These are phyloP conservation scores for Leptopilina clavipes DNA, from an alignment of 1,140 invertebrate genomes.

Conservation along the genomic window DNA sequence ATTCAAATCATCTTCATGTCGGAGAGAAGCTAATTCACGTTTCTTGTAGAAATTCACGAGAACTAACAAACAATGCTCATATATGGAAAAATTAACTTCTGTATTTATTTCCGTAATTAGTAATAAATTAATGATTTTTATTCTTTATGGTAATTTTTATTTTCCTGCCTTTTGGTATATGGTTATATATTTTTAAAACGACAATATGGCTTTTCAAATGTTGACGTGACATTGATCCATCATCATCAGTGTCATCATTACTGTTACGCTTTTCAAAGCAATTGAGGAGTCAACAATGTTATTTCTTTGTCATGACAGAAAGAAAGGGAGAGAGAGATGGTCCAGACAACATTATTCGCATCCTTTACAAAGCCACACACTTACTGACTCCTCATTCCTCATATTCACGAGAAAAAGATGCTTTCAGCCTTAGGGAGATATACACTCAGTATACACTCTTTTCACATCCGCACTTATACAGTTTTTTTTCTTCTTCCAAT, in stretches of 20 bases:
- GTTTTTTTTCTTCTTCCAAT: not conserved
- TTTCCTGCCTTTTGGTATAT: too few relatives aligned
- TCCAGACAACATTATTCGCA: not conserved
- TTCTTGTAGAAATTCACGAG: too few relatives aligned
- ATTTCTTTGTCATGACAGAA: not conserved
- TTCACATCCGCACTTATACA: not conserved
- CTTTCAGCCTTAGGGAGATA: not conserved
- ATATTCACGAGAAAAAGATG: not conserved
- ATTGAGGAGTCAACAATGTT: not conserved
- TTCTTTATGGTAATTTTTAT: too few relatives aligned
- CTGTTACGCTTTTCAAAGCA: not conserved
- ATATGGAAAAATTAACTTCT: too few relatives aligned
- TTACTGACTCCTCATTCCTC: not conserved
- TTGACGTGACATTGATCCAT: slow-evolving; percentile 1
- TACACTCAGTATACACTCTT: not conserved
- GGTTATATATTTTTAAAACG: too few relatives aligned
- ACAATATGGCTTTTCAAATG: not conserved
- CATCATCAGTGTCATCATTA: slow-evolving; percentile 1
- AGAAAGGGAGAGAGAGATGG: not conserved
- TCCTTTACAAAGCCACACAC: too few relatives aligned
- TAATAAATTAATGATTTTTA: too few relatives aligned
- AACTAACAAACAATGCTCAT: too few relatives aligned
- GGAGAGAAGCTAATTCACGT: too few relatives aligned
- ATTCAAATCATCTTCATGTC: not conserved
- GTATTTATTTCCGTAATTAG: too few relatives aligned